Conservation (phyloP, 2,888 invertebrate genomes). For the Coelinius sp. region DNA sequence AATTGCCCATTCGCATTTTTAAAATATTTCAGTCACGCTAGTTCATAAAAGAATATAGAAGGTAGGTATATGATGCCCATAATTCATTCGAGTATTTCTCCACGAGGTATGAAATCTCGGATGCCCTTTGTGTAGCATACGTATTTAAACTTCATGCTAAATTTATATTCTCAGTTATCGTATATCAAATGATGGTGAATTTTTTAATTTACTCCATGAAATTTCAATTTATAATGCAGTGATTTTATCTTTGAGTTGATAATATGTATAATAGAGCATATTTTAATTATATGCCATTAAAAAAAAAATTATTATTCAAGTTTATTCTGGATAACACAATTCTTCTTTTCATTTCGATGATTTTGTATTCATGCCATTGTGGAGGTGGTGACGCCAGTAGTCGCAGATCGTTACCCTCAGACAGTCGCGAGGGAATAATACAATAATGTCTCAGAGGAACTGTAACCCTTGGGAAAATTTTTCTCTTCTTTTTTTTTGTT, state of each 20-base stretch:
- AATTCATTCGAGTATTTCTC: slow-evolving; percentile 4
- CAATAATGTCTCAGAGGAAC: not conserved
- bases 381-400: not conserved
- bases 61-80: not conserved
- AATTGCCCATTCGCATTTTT: not conserved
- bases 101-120: not conserved
- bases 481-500: not conserved
- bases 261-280: not conserved
- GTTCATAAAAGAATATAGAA: not conserved
- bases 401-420: not conserved
- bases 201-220: not conserved
- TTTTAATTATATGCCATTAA: not conserved
- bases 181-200: not conserved
- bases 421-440: not conserved
- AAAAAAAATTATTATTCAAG: too few relatives aligned
- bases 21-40: not conserved
- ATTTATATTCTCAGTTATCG: not conserved
- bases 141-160: not conserved
- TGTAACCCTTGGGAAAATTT: not conserved
- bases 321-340: too few relatives aligned
- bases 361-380: not conserved
- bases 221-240: not conserved
- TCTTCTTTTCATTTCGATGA: too few relatives aligned
- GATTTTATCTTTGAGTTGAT: not conserved
- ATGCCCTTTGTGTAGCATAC: not conserved